Conservation (phyloP, 2,113 vertebrate genomes). For the Catagonus wagneri region DNA sequence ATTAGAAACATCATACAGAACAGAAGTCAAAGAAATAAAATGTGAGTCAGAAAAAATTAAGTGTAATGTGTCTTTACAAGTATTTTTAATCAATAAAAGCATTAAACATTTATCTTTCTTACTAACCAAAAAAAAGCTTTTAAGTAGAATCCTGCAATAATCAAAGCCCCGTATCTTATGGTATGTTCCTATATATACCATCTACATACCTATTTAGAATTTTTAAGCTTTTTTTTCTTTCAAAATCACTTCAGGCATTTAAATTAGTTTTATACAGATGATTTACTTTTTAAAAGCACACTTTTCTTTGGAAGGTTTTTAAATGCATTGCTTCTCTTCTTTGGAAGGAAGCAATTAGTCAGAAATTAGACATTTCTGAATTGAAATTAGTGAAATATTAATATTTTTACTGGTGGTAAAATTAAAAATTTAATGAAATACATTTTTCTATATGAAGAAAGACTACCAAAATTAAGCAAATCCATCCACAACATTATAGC, state of each 20-base stretch:
- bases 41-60: background rate
- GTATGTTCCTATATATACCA: background rate
- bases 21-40: background rate
- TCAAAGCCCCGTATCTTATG: background rate
- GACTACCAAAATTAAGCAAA: slow-evolving; percentile 21
- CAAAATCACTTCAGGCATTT: slow-evolving; percentile 20
- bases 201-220: background rate
- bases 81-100: background rate
- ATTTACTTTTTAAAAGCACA: slow-evolving; percentile 52
- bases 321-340: too few species aligned
- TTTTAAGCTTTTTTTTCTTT: background rate
- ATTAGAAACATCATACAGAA: background rate
- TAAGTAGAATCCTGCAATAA: background rate
- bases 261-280: slow-evolving; percentile 18
- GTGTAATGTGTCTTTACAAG: background rate
- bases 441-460: background rate
- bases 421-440: slow-evolving; percentile 29
- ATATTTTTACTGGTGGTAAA: slow-evolving; percentile 32
- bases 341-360: slow-evolving; percentile 27
- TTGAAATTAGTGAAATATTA: background rate
- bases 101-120: background rate
- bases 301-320: slow-evolving; percentile 8
- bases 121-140: background rate
- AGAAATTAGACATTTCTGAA: background rate
- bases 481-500: background rate